Evolutionary conservation across 1,140 invertebrate species (phyloP).

Genomic region (Drosophila arizonae): DNA sequence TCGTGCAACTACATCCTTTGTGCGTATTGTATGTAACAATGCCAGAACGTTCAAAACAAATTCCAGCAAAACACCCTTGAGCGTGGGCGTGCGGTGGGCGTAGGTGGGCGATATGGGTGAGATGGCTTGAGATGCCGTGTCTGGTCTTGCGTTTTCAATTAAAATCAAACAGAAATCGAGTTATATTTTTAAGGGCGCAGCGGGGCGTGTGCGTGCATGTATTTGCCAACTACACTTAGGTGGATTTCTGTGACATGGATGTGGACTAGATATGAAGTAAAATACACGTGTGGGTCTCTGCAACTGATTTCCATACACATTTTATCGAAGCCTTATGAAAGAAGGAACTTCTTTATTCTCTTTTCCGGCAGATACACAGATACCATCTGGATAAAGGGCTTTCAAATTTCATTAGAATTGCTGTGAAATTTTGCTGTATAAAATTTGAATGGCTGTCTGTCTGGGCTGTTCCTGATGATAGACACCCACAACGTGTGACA

Average conservation of each 20-base stretch:
- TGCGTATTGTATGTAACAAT: constrained; percentile 34
- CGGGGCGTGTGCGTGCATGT: too few species aligned
- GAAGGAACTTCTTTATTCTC: too few species aligned
- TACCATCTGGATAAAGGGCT: not conserved
- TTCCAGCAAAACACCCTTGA: constrained; percentile 24
- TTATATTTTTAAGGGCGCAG: not conserved
- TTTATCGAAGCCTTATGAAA: too few species aligned
- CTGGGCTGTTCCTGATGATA: constrained; percentile 4
- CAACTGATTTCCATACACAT: too few species aligned
- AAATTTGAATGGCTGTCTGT: constrained; percentile 14
- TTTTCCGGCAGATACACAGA: not conserved
- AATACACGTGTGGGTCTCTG: too few species aligned
- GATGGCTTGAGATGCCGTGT: constrained; percentile 53
- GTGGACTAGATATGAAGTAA: too few species aligned
- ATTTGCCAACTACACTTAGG: too few species aligned
- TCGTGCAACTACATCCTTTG: constrained; percentile 34
- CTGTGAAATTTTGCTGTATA: not conserved
- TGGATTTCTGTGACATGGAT: too few species aligned
- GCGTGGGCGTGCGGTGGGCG: not conserved
- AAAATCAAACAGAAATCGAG: constrained; percentile 64
- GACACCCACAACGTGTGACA: constrained; percentile 58
- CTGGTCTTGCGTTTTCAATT: constrained; percentile 59
- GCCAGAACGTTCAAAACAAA: constrained; percentile 32
- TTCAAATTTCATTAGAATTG: constrained; percentile 12
- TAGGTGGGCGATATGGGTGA: constrained; percentile 10